These are phyloP conservation scores for Mirounga angustirostris DNA, from an alignment of 2,113 vertebrate species.

Conservation along the genomic window DNA sequence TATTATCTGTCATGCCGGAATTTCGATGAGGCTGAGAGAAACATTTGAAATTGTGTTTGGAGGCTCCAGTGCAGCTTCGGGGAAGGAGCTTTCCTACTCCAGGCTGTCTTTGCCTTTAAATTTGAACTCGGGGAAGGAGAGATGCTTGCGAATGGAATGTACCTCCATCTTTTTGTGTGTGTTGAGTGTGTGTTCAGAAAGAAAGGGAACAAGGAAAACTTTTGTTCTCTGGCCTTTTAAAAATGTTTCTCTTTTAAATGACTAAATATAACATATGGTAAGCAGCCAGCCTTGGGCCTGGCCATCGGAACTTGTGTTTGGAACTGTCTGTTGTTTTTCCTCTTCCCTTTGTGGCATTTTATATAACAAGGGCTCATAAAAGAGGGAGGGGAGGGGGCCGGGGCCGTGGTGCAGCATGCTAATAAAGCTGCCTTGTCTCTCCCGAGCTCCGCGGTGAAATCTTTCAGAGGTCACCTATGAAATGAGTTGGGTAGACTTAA, in stretches of 20 bases:
- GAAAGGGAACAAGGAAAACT: conserved; percentile 72
- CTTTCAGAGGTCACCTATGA: conserved; percentile 62
- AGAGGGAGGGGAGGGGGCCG: conserved; percentile 58
- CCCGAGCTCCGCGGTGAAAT: conserved; percentile 6
- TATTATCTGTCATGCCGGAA: conserved; percentile 84
- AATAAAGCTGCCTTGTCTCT: conserved; percentile 62
- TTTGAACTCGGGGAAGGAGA: conserved; percentile 42
- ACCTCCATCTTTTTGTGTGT: conserved; percentile 79
- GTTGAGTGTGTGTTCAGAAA: conserved; percentile 47
- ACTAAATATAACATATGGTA: conserved; percentile 29
- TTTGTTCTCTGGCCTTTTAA: conserved; percentile 67
- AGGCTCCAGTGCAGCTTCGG: conserved; percentile 51
- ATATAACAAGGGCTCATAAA: conserved; percentile 79
- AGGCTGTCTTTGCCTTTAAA: conserved; percentile 58
- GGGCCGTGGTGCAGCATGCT: conserved; percentile 66
- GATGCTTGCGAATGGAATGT: not conserved
- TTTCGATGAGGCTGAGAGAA: conserved; percentile 81
- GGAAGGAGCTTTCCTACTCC: not conserved
- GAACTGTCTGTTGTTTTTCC: conserved; percentile 39
- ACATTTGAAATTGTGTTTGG: conserved; percentile 72
- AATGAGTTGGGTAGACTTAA: conserved; percentile 77
- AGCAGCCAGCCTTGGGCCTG: conserved; percentile 46
- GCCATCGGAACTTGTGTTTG: conserved; percentile 4
- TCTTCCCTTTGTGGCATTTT: conserved; percentile 79
- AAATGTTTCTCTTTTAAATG: conserved; percentile 32